phyloP scores from a whole-genome alignment of 2,888 invertebrate genomes.

The Poecilus cupreus region DNA sequence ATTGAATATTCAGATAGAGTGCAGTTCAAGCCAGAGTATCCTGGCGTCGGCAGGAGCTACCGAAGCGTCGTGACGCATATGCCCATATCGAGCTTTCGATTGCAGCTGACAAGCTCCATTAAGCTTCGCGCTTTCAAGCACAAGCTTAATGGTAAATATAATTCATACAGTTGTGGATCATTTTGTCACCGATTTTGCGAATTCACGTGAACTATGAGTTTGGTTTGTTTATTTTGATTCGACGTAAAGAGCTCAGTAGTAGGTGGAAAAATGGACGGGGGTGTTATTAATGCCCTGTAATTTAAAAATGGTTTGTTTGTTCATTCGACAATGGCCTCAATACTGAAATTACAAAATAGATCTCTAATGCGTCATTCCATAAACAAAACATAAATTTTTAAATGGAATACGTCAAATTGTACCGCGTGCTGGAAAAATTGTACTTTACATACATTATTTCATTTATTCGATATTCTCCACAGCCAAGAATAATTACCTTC shows the following conservation, averaged over 20 bases:
- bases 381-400: no score
- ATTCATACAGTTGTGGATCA: conserved; percentile 41
- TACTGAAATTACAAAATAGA: no score
- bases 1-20: conserved; percentile 27
- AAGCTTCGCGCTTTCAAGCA: conserved; percentile 12
- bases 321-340: no score
- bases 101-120: conserved; percentile 53
- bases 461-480: no score
- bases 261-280: neutral
- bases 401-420: no score
- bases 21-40: neutral
- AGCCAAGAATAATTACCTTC: no score
- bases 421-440: no score
- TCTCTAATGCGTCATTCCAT: no score
- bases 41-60: neutral
- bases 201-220: neutral
- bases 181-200: conserved; percentile 23
- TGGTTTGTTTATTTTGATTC: neutral
- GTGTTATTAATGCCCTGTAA: no score
- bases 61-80: neutral
- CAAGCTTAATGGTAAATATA: conserved; percentile 49
- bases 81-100: conserved; percentile 34
- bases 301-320: no score
- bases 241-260: neutral
- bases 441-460: no score